Conservation (phyloP, 2,113 vertebrate genomes). For the Meleagris gallopavo region DNA sequence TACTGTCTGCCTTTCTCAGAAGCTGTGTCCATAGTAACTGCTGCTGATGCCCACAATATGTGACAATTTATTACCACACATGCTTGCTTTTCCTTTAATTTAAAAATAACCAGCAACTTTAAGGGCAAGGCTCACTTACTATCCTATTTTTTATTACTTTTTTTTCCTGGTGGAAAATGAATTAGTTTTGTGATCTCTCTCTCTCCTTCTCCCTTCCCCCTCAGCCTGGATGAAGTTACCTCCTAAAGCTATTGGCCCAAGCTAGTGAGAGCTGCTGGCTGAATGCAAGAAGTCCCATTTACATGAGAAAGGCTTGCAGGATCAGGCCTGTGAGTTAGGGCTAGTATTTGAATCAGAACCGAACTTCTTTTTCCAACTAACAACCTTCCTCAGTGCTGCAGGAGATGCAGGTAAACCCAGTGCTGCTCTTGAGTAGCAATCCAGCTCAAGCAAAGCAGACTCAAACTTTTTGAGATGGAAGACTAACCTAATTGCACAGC, state of each 20-base stretch:
- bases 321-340: slow-evolving; percentile 28
- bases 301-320: slow-evolving; percentile 16
- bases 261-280: slow-evolving; percentile 8
- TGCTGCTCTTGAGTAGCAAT: background rate
- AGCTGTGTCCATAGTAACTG: slow-evolving; percentile 20
- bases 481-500: background rate
- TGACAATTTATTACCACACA: slow-evolving; percentile 22
- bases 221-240: slow-evolving; percentile 2
- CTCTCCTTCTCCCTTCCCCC: background rate
- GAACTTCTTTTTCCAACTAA: slow-evolving; percentile 3
- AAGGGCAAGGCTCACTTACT: background rate
- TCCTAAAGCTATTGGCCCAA: slow-evolving; percentile 6
- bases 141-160: slow-evolving; percentile 35
- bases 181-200: background rate
- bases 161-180: slow-evolving; percentile 8
- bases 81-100: slow-evolving; percentile 21
- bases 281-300: slow-evolving; percentile 8
- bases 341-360: slow-evolving; percentile 41
- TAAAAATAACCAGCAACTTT: slow-evolving; percentile 14
- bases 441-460: background rate
- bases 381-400: background rate
- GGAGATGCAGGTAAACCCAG: slow-evolving; percentile 9
- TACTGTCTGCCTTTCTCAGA: background rate
- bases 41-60: background rate
- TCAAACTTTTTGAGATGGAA: background rate